phyloP scores from a whole-genome alignment of 2,888 invertebrate species.

The Melangyna quadrimaculata region DNA sequence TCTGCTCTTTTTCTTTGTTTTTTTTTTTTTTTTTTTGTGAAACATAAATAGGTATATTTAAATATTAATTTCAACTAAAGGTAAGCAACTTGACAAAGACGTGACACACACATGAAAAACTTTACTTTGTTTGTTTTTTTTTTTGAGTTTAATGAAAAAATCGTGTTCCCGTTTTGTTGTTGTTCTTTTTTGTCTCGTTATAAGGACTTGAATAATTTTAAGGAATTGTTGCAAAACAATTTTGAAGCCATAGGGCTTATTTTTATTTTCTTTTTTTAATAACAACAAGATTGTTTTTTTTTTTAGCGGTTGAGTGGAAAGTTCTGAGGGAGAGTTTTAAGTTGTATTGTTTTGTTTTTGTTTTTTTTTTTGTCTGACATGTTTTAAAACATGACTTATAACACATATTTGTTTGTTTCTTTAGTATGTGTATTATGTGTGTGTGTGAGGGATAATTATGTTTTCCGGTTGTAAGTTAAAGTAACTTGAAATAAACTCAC shows the following conservation, averaged over 20 bases:
- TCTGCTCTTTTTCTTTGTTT: background rate
- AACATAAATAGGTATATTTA: conserved; percentile 40
- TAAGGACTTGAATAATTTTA: conserved; percentile 22
- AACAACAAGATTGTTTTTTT: conserved; percentile 10
- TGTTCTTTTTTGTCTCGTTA: conserved; percentile 1
- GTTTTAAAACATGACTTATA: background rate
- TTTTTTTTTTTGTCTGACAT: background rate
- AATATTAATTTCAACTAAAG: conserved; percentile 56
- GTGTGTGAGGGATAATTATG: background rate
- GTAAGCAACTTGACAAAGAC: conserved; percentile 13
- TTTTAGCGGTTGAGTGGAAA: conserved; percentile 17
- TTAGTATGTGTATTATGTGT: background rate
- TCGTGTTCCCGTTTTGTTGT: background rate
- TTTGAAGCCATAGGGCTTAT: conserved; percentile 21
- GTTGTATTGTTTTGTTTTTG: background rate
- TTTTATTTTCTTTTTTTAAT: conserved; percentile 3
- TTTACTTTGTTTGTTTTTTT: background rate
- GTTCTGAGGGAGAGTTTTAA: conserved; percentile 13
- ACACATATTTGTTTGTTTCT: conserved; percentile 4
- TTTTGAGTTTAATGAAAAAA: conserved; percentile 12
- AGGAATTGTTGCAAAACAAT: conserved; percentile 37
- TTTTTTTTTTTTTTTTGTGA: conserved; percentile 16
- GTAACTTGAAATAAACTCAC: background rate
- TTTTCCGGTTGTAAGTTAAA: conserved; percentile 9
- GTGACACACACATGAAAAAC: conserved; percentile 51